These are phyloP conservation scores for Panulirus ornatus DNA, from an alignment of 1,140 invertebrate genomes.

Conservation along the genomic window DNA sequence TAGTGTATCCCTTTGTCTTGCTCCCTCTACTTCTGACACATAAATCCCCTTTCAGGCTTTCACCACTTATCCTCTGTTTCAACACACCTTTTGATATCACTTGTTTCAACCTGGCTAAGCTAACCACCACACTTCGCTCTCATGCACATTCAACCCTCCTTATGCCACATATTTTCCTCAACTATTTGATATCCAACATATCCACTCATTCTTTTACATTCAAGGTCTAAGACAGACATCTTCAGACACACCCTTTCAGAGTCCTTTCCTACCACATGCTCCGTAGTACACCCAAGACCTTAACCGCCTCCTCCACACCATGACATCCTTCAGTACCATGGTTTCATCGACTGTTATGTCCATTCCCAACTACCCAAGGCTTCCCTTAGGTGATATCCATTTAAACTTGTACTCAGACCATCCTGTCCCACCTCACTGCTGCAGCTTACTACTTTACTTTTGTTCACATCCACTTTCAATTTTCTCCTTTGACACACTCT, in stretches of 20 bases:
- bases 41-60: neutral
- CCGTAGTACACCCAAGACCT: neutral
- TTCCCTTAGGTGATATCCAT: too few species aligned
- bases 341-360: neutral
- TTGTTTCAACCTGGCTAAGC: neutral
- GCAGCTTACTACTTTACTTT: too few species aligned
- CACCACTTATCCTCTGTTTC: too few species aligned
- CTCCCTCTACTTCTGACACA: conserved; percentile 2
- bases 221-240: neutral
- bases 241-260: neutral
- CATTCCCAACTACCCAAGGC: too few species aligned
- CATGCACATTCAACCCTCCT: neutral
- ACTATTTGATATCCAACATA: too few species aligned
- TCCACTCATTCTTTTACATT: neutral
- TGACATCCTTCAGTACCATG: neutral
- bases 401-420: too few species aligned
- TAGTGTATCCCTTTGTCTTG: neutral
- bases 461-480: too few species aligned
- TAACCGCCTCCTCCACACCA: neutral
- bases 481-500: too few species aligned
- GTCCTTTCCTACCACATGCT: too few species aligned
- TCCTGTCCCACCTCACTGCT: neutral
- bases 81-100: too few species aligned
- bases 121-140: neutral
- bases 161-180: too few species aligned